Conservation (phyloP, 2,113 vertebrate species). For the Prunella himalayana region DNA sequence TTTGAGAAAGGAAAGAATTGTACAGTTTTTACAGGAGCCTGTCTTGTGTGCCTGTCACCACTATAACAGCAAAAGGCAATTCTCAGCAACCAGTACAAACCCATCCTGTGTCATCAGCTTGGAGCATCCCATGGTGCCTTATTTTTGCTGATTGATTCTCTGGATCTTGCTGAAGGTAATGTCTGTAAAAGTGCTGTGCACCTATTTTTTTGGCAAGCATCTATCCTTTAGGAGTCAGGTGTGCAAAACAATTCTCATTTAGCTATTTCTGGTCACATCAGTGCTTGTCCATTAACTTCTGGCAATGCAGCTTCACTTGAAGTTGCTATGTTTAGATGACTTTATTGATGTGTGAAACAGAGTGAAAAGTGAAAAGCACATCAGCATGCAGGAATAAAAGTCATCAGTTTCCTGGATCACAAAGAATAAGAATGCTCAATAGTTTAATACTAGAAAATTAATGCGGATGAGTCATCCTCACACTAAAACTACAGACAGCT, state of each 20-base stretch:
- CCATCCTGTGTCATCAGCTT: background rate
- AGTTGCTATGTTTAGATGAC: background rate
- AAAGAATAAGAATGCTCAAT: background rate
- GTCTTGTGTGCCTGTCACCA: background rate
- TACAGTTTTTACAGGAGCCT: background rate
- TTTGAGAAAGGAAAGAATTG: background rate
- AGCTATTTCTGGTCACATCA: background rate
- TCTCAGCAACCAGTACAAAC: background rate
- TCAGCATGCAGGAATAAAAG: background rate
- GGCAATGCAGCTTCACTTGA: background rate
- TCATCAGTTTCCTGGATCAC: background rate
- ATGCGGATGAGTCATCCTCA: background rate
- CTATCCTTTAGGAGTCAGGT: background rate
- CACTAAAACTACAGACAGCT: background rate
- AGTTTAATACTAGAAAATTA: background rate
- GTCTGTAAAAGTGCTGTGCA: background rate
- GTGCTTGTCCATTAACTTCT: background rate
- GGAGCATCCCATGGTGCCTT: background rate
- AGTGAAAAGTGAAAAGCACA: background rate
- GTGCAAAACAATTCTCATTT: background rate
- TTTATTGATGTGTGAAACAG: background rate
- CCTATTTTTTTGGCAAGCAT: background rate
- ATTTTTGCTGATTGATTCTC: background rate
- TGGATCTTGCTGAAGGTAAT: background rate
- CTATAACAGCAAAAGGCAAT: background rate